Conservation (phyloP, 2,888 invertebrate genomes). For the Tenthredo scrophulariae region DNA sequence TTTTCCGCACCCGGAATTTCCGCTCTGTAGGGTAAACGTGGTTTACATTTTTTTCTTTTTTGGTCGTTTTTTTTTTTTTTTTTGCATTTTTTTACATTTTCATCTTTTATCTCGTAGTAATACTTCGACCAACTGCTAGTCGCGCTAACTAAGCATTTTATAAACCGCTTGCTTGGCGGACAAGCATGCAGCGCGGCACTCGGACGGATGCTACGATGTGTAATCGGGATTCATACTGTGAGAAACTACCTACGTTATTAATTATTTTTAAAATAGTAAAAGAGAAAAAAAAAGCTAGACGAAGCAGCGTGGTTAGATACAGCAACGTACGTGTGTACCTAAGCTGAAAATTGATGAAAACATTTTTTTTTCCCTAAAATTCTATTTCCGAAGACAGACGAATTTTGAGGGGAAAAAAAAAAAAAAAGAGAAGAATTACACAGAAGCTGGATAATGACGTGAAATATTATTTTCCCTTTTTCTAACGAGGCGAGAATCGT, state of each 20-base stretch:
- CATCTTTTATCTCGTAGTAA: not conserved
- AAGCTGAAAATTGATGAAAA: not conserved
- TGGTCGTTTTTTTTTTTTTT: not conserved
- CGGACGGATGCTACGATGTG: not conserved
- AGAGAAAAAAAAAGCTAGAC: not conserved
- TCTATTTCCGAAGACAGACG: no score
- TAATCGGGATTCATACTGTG: not conserved
- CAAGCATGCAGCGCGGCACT: not conserved
- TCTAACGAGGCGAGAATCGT: not conserved
- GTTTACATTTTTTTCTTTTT: not conserved
- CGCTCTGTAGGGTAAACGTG: not conserved
- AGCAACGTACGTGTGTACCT: not conserved
- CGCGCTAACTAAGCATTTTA: constrained; percentile 21
- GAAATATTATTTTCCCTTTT: not conserved
- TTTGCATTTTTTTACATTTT: not conserved
- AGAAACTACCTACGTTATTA: not conserved
- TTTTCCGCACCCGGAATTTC: not conserved
- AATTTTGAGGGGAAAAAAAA: no score
- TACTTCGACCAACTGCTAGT: constrained; percentile 13
- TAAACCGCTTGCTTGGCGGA: constrained; percentile 7
- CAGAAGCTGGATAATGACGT: not conserved
- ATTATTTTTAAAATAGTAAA: not conserved
- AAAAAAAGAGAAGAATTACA: no score
- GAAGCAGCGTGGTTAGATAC: not conserved
- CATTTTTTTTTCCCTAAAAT: not conserved